Evolutionary conservation across 2,113 vertebrate genomes (phyloP), one percentile per base, ranked within the genome.

Genomic region (Oplegnathus fasciatus): DNA sequence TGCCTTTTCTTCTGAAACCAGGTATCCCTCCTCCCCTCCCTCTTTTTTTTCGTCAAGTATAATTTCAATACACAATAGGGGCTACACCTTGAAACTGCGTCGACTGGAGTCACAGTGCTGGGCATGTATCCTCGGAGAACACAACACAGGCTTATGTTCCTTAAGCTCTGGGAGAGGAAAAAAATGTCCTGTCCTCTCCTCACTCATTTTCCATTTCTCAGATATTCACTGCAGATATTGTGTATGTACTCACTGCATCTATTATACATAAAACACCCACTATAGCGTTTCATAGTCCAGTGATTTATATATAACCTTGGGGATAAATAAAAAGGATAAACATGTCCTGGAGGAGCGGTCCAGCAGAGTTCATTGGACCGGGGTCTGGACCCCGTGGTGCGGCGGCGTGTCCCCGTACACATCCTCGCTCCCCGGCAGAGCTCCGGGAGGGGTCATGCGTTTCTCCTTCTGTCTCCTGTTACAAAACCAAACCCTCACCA

Each of bases 401-500:
- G 98, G 97, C 94, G 97, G 97, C 93, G 98, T 99, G 97, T 98
- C 98, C 96, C 97, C 97, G 96, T 98, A 98, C 96, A 98, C 97
- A 95, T 99, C 98, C 97, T 99, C 98, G 95, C 96, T 96, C 92
- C 98, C 98, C 91, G 98, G 97, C 93, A 98, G 96, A 93, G 97
- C 96, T 96, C 97, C 97, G 90, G 98, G 98, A 95, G 98, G 98
- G 86, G 98, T 99, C 98, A 99, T 99, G 90, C 98, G 97, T 96
- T 99, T 99, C 97, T 99, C 98, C 95, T 99, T 99, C 97, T 99
- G 98, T 97, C 98, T 97, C 97, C 98, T 97, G 96, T 99, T 99
- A 97, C 98, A 99, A 97, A 99, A 99, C 98, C 98, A 99, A 96
- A 99, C 98, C 96, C 98, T 96, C 93, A 99, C 98, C 96, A 99